Evolutionary conservation across 2,797 vertebrate genomes (phyloP), one percentile per base, ranked within the genome.

Genomic region (Carcharodon carcharias): DNA sequence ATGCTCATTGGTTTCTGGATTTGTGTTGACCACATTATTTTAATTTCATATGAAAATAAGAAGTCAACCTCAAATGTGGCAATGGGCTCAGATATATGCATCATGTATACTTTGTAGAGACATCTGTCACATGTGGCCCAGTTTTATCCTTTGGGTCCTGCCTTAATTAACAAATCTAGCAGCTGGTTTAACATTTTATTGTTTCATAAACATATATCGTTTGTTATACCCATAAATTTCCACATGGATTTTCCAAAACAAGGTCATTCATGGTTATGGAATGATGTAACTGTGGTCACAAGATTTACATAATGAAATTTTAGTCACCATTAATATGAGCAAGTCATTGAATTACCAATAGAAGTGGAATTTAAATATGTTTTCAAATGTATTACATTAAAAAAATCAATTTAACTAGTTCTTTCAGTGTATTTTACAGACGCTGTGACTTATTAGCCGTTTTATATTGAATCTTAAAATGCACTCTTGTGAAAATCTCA

Each of bases 391-490:
- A 65, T 21, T 67, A 26, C 18, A 45, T 67, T 31, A n/a, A 91
- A 35, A 45, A 63, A 65, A 45, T 85, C 80, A 85, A 93, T 23
- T n/a, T 28, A 26, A 67, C 12, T 21, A 26, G 23, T 67, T 40
- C 11, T 92, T n/a, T 45, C 11, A 40, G 31, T 26, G 12, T 93
- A n/a, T n/a, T 93, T 93, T 93, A 93, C 35, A 65, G 91, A 67
- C 18, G 1, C 8, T 63, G 16, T n/a, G n/a, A n/a, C 61, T 8
- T 61, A 85, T 61, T 89, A 56, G 58, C 56, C 14, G 14, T 35
- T n/a, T 35, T 35, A 61, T 91, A 91, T 63, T 91, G 63, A 91
- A 91, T 35, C 88, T 91, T 91, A 91, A 50, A 91, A 16, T 91
- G 28, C 54, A 56, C 50, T 50, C 73, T 88, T 54, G 26, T n/a